Conservation (phyloP, 2,888 invertebrate genomes). For the Busseola fusca region DNA sequence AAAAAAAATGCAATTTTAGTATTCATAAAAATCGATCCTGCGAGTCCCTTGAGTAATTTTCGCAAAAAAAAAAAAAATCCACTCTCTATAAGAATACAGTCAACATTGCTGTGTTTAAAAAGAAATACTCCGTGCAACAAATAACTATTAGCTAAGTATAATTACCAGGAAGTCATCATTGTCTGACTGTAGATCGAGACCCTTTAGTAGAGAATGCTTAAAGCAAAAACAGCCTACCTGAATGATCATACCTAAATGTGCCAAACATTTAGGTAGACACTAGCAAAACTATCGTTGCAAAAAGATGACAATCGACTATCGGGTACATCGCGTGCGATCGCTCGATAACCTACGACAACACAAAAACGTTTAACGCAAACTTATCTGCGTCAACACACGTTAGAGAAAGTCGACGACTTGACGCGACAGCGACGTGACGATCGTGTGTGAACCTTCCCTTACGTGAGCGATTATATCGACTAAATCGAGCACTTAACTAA, state of each 20-base stretch:
- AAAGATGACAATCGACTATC: slow-evolving; percentile 59
- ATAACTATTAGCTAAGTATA: not conserved
- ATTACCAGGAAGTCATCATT: not conserved
- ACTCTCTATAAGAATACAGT: too few species aligned
- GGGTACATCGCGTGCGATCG: slow-evolving; percentile 54
- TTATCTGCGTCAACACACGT: slow-evolving; percentile 67
- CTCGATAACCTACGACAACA: slow-evolving; percentile 77
- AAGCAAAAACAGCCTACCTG: not conserved
- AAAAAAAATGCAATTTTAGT: too few species aligned
- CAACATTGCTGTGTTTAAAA: too few species aligned
- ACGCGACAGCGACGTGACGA: slow-evolving; percentile 71
- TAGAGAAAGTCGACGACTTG: slow-evolving; percentile 72
- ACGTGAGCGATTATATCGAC: slow-evolving; percentile 83
- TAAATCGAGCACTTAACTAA: slow-evolving; percentile 66
- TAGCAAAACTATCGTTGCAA: slow-evolving; percentile 40
- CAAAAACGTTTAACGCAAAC: slow-evolving; percentile 68
- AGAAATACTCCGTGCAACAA: too few species aligned
- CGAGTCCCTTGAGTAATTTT: too few species aligned
- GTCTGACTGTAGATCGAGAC: not conserved
- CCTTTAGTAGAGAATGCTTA: not conserved
- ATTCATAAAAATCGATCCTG: too few species aligned
- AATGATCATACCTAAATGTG: not conserved
- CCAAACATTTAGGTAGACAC: not conserved
- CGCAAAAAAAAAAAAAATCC: too few species aligned
- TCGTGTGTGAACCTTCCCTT: slow-evolving; percentile 74